These are phyloP conservation scores for Otocyon megalotis DNA, from an alignment of 2,113 vertebrate species.

Conservation along the genomic window DNA sequence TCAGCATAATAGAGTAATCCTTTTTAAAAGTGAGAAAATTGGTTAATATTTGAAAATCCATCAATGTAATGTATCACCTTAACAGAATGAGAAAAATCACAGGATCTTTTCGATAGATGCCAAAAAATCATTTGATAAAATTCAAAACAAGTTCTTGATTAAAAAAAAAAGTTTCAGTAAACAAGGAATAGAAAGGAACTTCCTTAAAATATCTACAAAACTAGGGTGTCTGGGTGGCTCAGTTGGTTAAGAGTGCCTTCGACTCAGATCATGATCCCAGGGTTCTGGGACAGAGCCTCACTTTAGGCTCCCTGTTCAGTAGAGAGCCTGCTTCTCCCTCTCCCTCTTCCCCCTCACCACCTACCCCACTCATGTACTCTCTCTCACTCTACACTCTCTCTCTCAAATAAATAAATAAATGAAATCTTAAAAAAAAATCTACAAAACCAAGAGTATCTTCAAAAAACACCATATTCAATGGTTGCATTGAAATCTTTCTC, in stretches of 20 bases:
- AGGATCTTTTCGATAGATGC: neutral
- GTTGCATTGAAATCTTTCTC: neutral
- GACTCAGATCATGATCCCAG: too few species aligned
- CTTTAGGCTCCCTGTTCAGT: too few species aligned
- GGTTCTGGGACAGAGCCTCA: too few species aligned
- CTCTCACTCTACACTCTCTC: too few species aligned
- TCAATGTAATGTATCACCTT: neutral
- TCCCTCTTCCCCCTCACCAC: too few species aligned
- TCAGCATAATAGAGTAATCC: neutral
- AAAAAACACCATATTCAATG: neutral
- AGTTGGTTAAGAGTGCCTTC: too few species aligned
- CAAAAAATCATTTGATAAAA: conserved; percentile 7
- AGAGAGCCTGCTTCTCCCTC: too few species aligned
- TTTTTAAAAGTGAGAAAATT: neutral
- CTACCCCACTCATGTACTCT: too few species aligned
- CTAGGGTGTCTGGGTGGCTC: too few species aligned
- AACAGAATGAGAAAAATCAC: neutral
- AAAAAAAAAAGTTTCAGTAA: neutral
- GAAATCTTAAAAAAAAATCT: neutral
- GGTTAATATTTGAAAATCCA: conserved; percentile 16
- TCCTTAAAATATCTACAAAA: conserved; percentile 13
- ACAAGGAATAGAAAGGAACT: neutral
- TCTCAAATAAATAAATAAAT: too few species aligned
- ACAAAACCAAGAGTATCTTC: neutral
- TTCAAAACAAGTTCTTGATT: neutral